Conservation (phyloP, 1,140 invertebrate species). For the Drosophila repletoides region DNA sequence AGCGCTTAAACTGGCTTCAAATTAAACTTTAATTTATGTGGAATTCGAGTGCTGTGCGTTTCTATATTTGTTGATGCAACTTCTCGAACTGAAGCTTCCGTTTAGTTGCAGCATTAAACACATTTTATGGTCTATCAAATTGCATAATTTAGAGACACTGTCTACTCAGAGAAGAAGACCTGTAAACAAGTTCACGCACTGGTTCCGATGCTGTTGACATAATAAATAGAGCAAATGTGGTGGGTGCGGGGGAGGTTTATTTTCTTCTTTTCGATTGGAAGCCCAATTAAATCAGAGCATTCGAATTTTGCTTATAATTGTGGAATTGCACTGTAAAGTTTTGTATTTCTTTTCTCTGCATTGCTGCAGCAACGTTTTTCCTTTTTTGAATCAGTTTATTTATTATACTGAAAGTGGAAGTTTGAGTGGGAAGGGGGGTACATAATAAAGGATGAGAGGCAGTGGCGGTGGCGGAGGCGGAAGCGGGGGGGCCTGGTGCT, state of each 20-base stretch:
- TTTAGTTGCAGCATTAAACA: not conserved
- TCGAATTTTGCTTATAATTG: not conserved
- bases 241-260: no score
- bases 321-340: slow-evolving; percentile 3
- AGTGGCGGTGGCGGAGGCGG: no score
- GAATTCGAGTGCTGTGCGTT: no score
- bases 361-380: slow-evolving; percentile 58
- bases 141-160: slow-evolving; percentile 65
- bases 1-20: no score
- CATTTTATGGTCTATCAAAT: slow-evolving; percentile 28
- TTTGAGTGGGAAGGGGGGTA: not conserved
- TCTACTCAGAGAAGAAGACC: slow-evolving; percentile 28
- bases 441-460: no score
- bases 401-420: slow-evolving; percentile 53
- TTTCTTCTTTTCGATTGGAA: no score
- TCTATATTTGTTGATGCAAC: no score
- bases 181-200: slow-evolving; percentile 72
- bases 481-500: not conserved
- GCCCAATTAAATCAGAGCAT: no score
- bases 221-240: slow-evolving; percentile 33
- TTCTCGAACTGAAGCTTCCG: no score
- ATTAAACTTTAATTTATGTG: no score
- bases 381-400: slow-evolving; percentile 61
- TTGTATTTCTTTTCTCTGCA: slow-evolving; percentile 28
- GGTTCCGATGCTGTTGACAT: slow-evolving; percentile 37